Percentiles rank a stretch among this genome's conserved stretches.
Conservation (phyloP, 2,888 invertebrate species). For the Ormyrus nitidulus region DNA sequence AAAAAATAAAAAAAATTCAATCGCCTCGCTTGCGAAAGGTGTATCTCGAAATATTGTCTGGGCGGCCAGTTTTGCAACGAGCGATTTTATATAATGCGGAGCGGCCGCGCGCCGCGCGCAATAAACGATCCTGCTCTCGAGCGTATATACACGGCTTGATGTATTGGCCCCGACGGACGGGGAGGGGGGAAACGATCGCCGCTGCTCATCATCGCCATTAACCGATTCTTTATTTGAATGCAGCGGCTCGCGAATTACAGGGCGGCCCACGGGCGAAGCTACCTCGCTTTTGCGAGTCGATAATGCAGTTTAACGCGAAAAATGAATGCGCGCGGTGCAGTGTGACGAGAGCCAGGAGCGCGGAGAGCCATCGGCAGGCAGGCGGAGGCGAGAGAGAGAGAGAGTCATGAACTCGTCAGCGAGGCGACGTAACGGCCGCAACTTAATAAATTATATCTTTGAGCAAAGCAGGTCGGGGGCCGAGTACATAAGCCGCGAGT, state of each 20-base stretch:
- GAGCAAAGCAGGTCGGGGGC: conserved; percentile 65
- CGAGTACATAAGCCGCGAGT: too few relatives aligned
- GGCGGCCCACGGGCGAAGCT: conserved; percentile 68
- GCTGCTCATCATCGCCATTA: conserved; percentile 75
- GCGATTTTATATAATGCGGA: conserved; percentile 43
- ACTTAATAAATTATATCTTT: conserved; percentile 71
- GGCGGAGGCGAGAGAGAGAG: conserved; percentile 59
- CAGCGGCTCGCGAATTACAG: conserved; percentile 72
- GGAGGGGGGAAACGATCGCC: conserved; percentile 65
- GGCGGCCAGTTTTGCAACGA: conserved; percentile 49
- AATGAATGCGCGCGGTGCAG: neutral
- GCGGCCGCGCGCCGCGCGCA: conserved; percentile 55
- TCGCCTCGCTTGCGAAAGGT: conserved; percentile 9
- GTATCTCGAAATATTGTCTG: conserved; percentile 5
- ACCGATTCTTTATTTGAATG: conserved; percentile 74
- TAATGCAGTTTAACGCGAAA: neutral
- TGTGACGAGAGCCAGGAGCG: conserved; percentile 53
- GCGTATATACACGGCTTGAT: conserved; percentile 58
- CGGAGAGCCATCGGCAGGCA: conserved; percentile 55
- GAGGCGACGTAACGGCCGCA: conserved; percentile 65
- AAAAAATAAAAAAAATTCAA: neutral
- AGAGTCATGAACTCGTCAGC: conserved; percentile 59
- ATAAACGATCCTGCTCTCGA: conserved; percentile 66
- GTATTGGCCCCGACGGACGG: conserved; percentile 60
- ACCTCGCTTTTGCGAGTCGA: conserved; percentile 66